Conservation (phyloP, 2,797 vertebrate species). For the Onychomys arenicola region DNA sequence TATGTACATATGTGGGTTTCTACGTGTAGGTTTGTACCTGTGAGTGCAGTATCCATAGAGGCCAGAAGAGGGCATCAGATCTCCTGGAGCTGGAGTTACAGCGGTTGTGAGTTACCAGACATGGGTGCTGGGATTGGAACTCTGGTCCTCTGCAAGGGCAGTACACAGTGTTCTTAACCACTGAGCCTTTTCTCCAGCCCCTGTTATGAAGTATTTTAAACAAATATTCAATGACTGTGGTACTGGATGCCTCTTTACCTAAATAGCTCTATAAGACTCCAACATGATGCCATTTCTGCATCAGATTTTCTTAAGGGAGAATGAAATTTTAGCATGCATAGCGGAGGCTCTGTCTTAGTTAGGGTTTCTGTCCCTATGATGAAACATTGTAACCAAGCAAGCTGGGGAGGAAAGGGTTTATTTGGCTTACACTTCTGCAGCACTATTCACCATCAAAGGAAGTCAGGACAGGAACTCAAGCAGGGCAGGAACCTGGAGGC, state of each 20-base stretch:
- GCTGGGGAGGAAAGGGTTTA: not conserved
- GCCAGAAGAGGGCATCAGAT: not conserved
- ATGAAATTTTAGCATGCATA: not conserved
- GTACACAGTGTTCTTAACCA: not conserved
- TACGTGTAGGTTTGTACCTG: not conserved
- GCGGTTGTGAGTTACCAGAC: not conserved
- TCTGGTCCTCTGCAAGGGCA: not conserved
- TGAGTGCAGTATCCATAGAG: not conserved
- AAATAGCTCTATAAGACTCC: not conserved
- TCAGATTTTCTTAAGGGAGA: conserved; percentile 19
- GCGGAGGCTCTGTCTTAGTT: not conserved
- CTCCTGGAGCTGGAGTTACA: not conserved
- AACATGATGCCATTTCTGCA: not conserved
- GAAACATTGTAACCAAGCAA: not conserved
- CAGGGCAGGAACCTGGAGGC: not conserved
- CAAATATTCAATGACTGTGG: not conserved
- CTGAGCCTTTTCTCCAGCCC: not conserved
- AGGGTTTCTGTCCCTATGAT: not conserved
- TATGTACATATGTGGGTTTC: not conserved
- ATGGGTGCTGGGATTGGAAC: not conserved
- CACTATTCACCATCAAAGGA: not conserved
- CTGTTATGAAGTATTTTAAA: conserved; percentile 47
- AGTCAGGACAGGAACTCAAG: not conserved
- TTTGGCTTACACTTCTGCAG: not conserved
- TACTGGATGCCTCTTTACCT: not conserved